phyloP scores from a whole-genome alignment of 2,113 vertebrate genomes.

The Saiga tatarica region DNA sequence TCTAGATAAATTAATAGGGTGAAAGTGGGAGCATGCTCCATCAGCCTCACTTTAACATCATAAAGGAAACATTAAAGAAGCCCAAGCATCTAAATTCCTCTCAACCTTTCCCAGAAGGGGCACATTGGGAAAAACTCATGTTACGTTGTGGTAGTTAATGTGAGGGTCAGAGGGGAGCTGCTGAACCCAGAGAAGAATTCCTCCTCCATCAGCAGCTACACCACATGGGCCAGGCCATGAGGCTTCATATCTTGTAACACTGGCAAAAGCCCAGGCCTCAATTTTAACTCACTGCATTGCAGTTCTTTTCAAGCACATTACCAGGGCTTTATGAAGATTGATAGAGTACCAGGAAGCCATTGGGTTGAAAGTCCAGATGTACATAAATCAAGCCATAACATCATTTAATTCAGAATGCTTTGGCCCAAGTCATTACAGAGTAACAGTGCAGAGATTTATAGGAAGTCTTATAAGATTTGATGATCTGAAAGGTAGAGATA shows the following conservation, averaged over 20 bases:
- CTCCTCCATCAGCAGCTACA: neutral
- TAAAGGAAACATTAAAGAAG: neutral
- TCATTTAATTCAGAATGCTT: constrained; percentile 41
- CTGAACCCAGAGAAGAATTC: neutral
- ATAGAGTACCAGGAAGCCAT: neutral
- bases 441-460: constrained; percentile 38
- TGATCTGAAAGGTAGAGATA: constrained; percentile 43
- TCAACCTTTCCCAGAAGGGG: neutral
- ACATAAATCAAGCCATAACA: constrained; percentile 46
- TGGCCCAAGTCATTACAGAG: constrained; percentile 2
- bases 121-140: neutral
- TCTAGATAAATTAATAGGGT: neutral
- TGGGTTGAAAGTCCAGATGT: constrained; percentile 36
- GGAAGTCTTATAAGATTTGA: constrained; percentile 39
- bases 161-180: neutral
- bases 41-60: neutral
- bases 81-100: neutral
- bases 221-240: neutral
- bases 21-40: neutral
- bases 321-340: constrained; percentile 30
- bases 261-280: neutral
- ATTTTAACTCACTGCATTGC: neutral
- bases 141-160: neutral
- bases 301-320: neutral
- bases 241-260: neutral